Evolutionary conservation across 2,888 invertebrate species (phyloP), one percentile per base, ranked within the genome.

Genomic region (Diplolepis rosae): DNA sequence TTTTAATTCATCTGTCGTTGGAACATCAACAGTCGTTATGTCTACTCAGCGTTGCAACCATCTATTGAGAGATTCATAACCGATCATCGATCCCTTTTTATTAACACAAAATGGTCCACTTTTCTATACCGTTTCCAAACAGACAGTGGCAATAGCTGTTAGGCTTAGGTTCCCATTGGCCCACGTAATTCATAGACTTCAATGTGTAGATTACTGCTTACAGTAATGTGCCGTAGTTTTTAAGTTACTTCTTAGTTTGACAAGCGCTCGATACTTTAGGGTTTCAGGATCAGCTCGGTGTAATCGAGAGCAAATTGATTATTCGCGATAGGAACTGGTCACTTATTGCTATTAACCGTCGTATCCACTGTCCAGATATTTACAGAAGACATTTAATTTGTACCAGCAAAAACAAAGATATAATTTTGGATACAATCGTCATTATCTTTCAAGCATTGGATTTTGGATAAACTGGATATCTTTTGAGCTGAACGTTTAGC

Each of bases 151-250:
- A 77, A 82, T 83, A 83, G 82, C 80, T 80, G 81, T 80, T 84
- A 85, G 85, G 79, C 66, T 78, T 85, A 86, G 86, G 84, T 83
- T 85, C 80, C 78, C 72, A 74, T 79, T 80, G 22, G 48, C 48
- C 80, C 78, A 80, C 79, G 70, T 82, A 82, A 79, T 75, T 78
- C 70, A 76, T 82, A 84, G 84, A 80, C 80, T 82, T 81, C 79
- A 79, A 79, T 85, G 82, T 75, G 71, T 83, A 85, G 85, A 81
- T 75, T 82, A 82, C 69, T 74, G 48, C 48, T 82, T 82, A 81
- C 80, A 80, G 79, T 81, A 82, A 80, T 74, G 74, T 73, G 79
- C 77, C 76, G 70, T 83, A 83, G 75, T 73, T 71, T 75, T 77
- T 85, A 83, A 85, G 82, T 75, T 81, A 80, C 71, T 78, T 78